A percentile compares a stretch with the other conserved stretches of the same genome.
phyloP scores from a whole-genome alignment of 1,140 invertebrate genomes.

The Phenacoccus solenopsis region DNA sequence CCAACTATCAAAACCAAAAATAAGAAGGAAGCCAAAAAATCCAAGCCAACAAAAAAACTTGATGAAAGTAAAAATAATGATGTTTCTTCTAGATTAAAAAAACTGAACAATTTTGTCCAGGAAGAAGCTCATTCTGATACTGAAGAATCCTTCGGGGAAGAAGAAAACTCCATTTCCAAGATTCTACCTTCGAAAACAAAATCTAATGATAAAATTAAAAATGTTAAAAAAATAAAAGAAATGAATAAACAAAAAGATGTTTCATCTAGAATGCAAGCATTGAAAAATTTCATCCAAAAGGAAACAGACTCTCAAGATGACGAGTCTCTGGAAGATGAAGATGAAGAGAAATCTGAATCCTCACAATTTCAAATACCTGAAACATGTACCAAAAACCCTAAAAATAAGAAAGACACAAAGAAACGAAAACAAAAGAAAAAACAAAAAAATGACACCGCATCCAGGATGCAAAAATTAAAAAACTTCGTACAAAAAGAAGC shows the following conservation, averaged over 20 bases:
- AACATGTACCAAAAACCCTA: too few species aligned
- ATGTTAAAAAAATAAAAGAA: conserved; percentile 35
- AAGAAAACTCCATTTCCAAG: too few species aligned
- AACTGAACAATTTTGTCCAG: too few species aligned
- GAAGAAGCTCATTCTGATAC: too few species aligned
- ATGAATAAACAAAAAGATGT: conserved; percentile 12
- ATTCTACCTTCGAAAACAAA: too few species aligned
- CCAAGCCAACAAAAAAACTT: too few species aligned
- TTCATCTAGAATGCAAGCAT: neutral
- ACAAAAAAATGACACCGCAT: conserved; percentile 12
- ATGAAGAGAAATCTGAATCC: conserved; percentile 20
- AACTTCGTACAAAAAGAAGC: conserved; percentile 24
- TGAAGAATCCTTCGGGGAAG: too few species aligned
- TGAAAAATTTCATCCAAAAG: conserved; percentile 31
- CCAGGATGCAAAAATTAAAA: conserved; percentile 21
- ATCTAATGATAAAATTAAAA: too few species aligned
- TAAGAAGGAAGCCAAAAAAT: too few species aligned
- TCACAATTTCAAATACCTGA: neutral
- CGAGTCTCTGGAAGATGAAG: conserved; percentile 26
- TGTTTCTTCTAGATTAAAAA: too few species aligned
- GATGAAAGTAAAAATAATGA: too few species aligned
- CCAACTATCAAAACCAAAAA: too few species aligned
- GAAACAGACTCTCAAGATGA: conserved; percentile 21
- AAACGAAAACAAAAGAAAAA: neutral
- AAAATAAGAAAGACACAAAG: neutral